Percentiles rank a stretch among this genome's conserved stretches.
These are phyloP conservation scores for Hybognathus amarus DNA, from an alignment of 2,797 vertebrate genomes.

Conservation along the genomic window DNA sequence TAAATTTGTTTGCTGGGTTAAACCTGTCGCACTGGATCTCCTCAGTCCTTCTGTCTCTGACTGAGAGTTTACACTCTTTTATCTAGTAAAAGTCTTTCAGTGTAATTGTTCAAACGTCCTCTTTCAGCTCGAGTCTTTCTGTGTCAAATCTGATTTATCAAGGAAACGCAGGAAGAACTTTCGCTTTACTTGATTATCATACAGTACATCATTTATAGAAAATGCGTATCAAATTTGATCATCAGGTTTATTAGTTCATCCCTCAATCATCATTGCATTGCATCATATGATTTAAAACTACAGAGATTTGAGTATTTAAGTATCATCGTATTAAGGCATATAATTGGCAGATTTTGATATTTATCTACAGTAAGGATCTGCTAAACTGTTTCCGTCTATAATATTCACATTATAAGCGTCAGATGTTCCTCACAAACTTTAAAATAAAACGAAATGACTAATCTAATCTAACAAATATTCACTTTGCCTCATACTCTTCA, in stretches of 20 bases:
- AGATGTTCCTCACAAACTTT: background rate
- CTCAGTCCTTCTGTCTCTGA: too few species aligned
- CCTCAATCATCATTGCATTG: background rate
- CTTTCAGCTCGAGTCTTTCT: too few species aligned
- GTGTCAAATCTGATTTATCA: too few species aligned
- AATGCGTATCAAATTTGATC: too few species aligned
- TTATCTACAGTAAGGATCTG: background rate
- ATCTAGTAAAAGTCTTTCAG: too few species aligned
- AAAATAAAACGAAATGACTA: background rate
- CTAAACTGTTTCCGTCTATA: background rate
- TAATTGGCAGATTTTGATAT: background rate
- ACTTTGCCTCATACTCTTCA: background rate
- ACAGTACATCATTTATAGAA: too few species aligned
- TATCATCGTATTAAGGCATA: background rate
- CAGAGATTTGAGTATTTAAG: background rate
- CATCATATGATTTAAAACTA: background rate
- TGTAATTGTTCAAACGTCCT: too few species aligned
- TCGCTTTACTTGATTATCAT: too few species aligned
- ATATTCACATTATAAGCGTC: background rate
- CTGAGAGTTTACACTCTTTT: too few species aligned
- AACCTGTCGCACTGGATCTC: too few species aligned
- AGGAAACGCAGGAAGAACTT: too few species aligned
- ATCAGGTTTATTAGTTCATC: background rate
- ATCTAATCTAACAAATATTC: background rate
- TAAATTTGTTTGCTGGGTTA: too few species aligned